Conservation (phyloP, 2,888 invertebrate genomes). For the Listrodromus nycthemerus region DNA sequence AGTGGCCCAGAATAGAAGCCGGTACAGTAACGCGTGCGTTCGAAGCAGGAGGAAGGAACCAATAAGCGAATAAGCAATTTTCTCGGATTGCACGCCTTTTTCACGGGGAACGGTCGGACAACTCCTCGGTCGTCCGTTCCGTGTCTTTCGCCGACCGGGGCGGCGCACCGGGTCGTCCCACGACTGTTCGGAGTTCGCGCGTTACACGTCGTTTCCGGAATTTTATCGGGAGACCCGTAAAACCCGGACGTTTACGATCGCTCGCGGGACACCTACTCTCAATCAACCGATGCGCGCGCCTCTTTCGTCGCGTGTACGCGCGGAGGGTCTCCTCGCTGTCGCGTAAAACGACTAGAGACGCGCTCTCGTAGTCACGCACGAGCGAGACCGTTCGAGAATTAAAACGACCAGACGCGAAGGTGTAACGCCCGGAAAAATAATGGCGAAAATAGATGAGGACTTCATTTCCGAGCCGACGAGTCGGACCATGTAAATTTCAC, state of each 20-base stretch:
- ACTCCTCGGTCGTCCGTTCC: not conserved
- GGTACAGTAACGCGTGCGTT: not conserved
- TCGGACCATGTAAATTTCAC: not conserved
- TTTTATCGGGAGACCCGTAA: conserved; percentile 75
- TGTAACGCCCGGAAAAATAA: not conserved
- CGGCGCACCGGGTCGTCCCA: conserved; percentile 36
- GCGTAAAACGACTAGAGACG: not conserved
- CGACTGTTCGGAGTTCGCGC: conserved; percentile 44
- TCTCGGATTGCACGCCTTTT: not conserved
- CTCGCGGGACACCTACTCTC: conserved; percentile 75
- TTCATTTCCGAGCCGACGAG: not conserved
- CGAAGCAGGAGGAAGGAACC: not conserved
- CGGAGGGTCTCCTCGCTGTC: conserved; percentile 8
- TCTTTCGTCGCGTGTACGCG: conserved; percentile 31
- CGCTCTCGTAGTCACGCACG: not conserved
- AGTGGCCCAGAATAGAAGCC: not conserved
- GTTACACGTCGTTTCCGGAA: conserved; percentile 70
- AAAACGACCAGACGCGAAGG: not conserved
- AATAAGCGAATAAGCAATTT: not conserved
- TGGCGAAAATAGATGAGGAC: not conserved
- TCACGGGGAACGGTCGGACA: not conserved
- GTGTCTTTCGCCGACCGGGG: not conserved
- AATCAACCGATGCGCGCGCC: conserved; percentile 29
- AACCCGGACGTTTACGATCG: conserved; percentile 76
- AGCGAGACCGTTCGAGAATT: not conserved